Base-by-base conservation (phyloP, 2,113 vertebrate genomes). In the Uria lomvia region DNA sequence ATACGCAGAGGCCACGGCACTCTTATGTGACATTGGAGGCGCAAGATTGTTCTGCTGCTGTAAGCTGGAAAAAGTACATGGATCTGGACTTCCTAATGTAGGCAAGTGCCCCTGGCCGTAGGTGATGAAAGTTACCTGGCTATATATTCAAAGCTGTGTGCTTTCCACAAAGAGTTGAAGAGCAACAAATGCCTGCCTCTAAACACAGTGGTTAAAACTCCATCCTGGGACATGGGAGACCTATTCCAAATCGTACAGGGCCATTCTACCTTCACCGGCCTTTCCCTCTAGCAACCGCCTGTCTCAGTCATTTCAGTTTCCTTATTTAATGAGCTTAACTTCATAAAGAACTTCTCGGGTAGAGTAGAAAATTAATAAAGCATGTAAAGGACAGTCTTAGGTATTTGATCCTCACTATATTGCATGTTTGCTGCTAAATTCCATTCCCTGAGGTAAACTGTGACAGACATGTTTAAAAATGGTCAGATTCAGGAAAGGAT, bases 1-100 rank as follows among this genome's bases (percentile, higher is more conserved):
- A 11, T 20, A 23, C 4, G 1, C 4, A 53, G 20, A 63, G 17
- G 12, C 24, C 40, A 55, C 18, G 21, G 59, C 16, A 45, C 11
- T 15, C 66, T 76, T 40, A 50, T 14, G 4, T 0, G 0, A 36
- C 45, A 5, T 34, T 18, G 29, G 24, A 92, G 43, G 16, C 8
- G 59, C 38, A 65, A 27, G 21, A 56, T 55, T 55, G 40, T 74
- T 90, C 36, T 77, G 10, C 23, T 62, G 50, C 10, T 67, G 36
- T 82, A 49, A 78, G 34, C n/a, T 26, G 8, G 23, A 78, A 86
- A 74, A 78, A 71, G 12, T 15, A 75, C n/a, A 43, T 82, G 30
- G 10, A 71, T 49, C 34, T 82, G 55, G 34, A 43, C 8, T 66
- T 65, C 45, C 32, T 52, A 47, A 58, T 3, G 5, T 29, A 62